These are phyloP conservation scores for Pangasianodon hypophthalmus DNA, from an alignment of 2,113 vertebrate genomes.

Conservation along the genomic window DNA sequence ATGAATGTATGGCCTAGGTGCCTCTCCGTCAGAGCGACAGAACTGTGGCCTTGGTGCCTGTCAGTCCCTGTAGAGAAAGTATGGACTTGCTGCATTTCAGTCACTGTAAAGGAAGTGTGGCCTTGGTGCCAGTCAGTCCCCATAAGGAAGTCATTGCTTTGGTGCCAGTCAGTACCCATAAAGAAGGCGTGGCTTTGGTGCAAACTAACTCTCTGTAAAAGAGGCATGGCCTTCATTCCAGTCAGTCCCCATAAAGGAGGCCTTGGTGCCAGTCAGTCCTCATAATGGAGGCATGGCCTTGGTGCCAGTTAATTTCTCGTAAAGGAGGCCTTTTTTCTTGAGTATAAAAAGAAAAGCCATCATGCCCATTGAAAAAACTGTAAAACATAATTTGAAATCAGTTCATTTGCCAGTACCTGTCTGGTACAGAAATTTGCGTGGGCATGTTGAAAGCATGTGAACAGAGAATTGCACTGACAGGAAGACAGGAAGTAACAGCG, in stretches of 20 bases:
- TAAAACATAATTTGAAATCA: not conserved
- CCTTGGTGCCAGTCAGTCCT: not conserved
- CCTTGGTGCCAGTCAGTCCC: not conserved
- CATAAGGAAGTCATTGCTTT: not conserved
- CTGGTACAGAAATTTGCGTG: not conserved
- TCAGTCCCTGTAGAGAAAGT: too few species aligned
- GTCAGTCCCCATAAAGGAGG: not conserved
- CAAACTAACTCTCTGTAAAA: not conserved
- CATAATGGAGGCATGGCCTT: not conserved
- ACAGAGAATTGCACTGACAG: not conserved
- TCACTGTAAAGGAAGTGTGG: not conserved
- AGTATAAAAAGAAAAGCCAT: not conserved
- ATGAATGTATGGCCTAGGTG: not conserved
- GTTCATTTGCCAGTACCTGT: not conserved
- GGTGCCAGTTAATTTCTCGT: not conserved
- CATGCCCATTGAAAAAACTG: not conserved
- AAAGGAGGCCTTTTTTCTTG: not conserved
- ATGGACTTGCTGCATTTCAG: too few species aligned
- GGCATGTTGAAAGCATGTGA: not conserved
- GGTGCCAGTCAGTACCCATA: not conserved
- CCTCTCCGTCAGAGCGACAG: too few species aligned
- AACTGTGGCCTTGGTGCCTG: not conserved
- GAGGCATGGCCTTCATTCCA: not conserved
- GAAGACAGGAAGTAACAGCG: not conserved
- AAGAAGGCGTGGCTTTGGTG: not conserved